Percentiles rank a stretch among this genome's conserved stretches.
These are phyloP conservation scores for Achatina immaculata DNA, from an alignment of 1,140 invertebrate genomes.

Conservation along the genomic window DNA sequence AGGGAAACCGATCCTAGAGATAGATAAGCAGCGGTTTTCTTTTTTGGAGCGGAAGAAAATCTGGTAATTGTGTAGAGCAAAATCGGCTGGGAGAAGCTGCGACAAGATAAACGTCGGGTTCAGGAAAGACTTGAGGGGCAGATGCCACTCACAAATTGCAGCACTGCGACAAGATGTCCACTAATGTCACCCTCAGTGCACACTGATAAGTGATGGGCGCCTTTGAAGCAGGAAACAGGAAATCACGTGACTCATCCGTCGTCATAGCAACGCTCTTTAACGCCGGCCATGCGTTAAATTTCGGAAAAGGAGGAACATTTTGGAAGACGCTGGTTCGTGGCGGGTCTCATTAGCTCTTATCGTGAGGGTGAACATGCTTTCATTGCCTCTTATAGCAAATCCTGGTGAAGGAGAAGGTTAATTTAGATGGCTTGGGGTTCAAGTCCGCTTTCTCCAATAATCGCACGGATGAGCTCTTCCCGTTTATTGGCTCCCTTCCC, in stretches of 20 bases:
- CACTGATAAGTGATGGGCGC: too few species aligned
- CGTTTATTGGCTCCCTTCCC: neutral
- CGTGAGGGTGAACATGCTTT: neutral
- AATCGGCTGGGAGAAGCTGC: too few species aligned
- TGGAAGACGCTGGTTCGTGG: neutral
- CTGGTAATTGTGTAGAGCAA: too few species aligned
- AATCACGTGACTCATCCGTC: conserved; percentile 12
- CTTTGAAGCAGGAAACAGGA: too few species aligned
- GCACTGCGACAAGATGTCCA: too few species aligned
- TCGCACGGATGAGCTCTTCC: neutral
- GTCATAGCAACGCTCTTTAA: neutral
- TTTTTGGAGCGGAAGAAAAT: too few species aligned
- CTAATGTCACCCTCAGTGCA: too few species aligned
- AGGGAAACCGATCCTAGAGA: too few species aligned
- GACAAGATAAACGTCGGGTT: too few species aligned
- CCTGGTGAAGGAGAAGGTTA: neutral
- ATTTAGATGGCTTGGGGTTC: neutral
- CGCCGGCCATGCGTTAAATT: neutral
- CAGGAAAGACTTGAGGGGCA: too few species aligned
- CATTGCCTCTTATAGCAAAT: conserved; percentile 3
- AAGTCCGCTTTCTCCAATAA: neutral
- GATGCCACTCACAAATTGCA: too few species aligned
- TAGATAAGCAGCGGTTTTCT: too few species aligned
- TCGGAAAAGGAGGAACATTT: neutral
- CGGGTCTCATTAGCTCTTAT: conserved; percentile 10